phyloP scores from a whole-genome alignment of 2,797 vertebrate species.

The Rhinophrynus dorsalis region DNA sequence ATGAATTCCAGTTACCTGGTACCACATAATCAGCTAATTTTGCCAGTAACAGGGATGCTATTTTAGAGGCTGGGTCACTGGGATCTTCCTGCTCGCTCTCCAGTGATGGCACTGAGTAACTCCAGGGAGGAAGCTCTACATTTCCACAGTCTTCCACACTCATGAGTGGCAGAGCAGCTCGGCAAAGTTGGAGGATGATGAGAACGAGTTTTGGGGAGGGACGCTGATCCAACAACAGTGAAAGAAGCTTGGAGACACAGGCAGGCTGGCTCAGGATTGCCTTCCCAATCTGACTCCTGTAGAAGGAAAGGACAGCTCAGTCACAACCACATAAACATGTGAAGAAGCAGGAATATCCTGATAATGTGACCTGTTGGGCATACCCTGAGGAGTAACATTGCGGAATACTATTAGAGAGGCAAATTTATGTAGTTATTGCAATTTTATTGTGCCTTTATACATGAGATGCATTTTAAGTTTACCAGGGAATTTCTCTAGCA shows the following conservation, averaged over 20 bases:
- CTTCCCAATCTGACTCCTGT: constrained; percentile 97
- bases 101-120: constrained; percentile 89
- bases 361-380: too few species aligned
- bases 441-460: too few species aligned
- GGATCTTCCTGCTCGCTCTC: constrained; percentile 92
- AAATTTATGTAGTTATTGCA: too few species aligned
- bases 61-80: constrained; percentile 93
- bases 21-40: constrained; percentile 97
- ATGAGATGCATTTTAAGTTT: too few species aligned
- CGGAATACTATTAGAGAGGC: too few species aligned
- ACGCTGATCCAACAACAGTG: constrained; percentile 92
- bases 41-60: constrained; percentile 89
- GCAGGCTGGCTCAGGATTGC: constrained; percentile 97
- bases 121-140: constrained; percentile 94
- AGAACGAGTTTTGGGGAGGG: constrained; percentile 98
- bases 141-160: constrained; percentile 97
- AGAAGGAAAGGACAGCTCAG: background rate
- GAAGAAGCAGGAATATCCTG: too few species aligned
- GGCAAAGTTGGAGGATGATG: constrained; percentile 94
- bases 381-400: too few species aligned
- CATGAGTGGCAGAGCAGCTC: constrained; percentile 95
- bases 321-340: background rate
- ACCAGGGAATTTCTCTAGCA: too few species aligned
- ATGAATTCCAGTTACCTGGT: constrained; percentile 87
- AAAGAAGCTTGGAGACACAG: constrained; percentile 96